These are phyloP conservation scores for Ethmia dodecea DNA, from an alignment of 2,888 invertebrate species.

Conservation along the genomic window DNA sequence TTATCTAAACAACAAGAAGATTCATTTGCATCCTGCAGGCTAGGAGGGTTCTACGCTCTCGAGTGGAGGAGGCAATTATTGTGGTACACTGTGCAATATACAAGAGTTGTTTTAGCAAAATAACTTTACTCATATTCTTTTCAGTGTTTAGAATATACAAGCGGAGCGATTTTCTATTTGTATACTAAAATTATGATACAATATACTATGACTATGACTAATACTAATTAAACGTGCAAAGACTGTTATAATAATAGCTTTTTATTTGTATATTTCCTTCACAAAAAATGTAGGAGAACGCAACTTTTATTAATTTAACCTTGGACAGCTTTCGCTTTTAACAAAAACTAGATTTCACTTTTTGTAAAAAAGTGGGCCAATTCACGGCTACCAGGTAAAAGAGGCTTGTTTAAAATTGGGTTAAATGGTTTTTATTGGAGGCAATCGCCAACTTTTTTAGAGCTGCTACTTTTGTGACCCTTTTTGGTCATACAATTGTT, in stretches of 20 bases:
- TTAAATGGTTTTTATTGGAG: conserved; percentile 10
- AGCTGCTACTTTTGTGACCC: not conserved
- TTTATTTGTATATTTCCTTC: too few relatives aligned
- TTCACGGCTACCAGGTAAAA: conserved; percentile 16
- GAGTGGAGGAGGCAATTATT: conserved; percentile 49
- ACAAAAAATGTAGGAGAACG: too few relatives aligned
- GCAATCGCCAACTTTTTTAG: conserved; percentile 1
- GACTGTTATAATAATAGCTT: too few relatives aligned
- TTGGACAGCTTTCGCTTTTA: conserved; percentile 58
- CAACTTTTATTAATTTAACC: too few relatives aligned
- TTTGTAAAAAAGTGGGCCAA: conserved; percentile 35
- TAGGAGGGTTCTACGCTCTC: conserved; percentile 35
- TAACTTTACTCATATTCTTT: conserved; percentile 41
- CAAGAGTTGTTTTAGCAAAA: conserved; percentile 33
- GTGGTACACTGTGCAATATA: conserved; percentile 31
- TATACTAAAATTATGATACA: too few relatives aligned
- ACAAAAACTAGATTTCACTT: conserved; percentile 57
- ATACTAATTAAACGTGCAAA: too few relatives aligned
- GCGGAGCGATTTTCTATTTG: too few relatives aligned
- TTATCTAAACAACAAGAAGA: conserved; percentile 31
- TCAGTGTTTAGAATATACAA: too few relatives aligned
- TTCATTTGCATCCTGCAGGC: conserved; percentile 54
- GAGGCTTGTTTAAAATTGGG: conserved; percentile 22
- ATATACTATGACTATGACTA: too few relatives aligned
- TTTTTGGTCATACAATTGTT: not conserved